A percentile compares a stretch with the other conserved stretches of the same genome.
These are phyloP conservation scores for Corythucha ciliata DNA, from an alignment of 2,888 invertebrate species.

Conservation along the genomic window DNA sequence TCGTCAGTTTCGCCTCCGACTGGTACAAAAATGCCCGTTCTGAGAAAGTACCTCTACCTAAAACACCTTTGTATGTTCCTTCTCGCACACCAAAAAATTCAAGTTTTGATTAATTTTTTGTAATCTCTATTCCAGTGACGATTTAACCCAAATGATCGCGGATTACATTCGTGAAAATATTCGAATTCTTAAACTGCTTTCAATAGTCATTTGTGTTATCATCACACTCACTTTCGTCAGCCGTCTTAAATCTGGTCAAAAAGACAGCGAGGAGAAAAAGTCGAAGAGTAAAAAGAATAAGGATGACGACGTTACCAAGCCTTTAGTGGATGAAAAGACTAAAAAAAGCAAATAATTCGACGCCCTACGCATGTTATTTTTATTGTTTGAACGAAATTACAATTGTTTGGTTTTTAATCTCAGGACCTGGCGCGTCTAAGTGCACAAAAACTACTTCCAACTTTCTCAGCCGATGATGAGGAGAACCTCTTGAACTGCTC, in stretches of 20 bases:
- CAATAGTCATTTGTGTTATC: slow-evolving; percentile 14
- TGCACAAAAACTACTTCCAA: too few species aligned
- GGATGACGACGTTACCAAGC: slow-evolving; percentile 2
- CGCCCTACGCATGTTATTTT: too few species aligned
- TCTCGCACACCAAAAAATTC: background rate
- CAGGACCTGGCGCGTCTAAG: too few species aligned
- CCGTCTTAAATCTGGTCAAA: slow-evolving; percentile 12
- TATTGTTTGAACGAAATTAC: too few species aligned
- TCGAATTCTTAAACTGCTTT: slow-evolving; percentile 19
- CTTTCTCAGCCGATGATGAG: too few species aligned
- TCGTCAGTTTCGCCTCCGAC: slow-evolving; percentile 66
- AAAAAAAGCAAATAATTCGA: slow-evolving; percentile 21
- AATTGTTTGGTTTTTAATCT: too few species aligned
- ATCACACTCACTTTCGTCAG: slow-evolving; percentile 19
- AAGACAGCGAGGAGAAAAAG: too few species aligned
- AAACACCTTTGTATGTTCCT: slow-evolving; percentile 65
- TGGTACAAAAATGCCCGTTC: slow-evolving; percentile 69
- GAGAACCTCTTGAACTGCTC: too few species aligned
- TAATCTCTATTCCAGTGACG: slow-evolving; percentile 47
- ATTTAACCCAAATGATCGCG: slow-evolving; percentile 48
- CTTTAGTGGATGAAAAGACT: slow-evolving; percentile 10
- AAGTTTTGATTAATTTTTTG: slow-evolving; percentile 6
- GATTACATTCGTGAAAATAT: slow-evolving; percentile 45
- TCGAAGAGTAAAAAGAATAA: slow-evolving; percentile 4
- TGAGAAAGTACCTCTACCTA: slow-evolving; percentile 60